Percentiles rank a stretch among this genome's conserved stretches.
These are phyloP conservation scores for Stictonetta naevosa DNA, from an alignment of 2,113 vertebrate species.

Conservation along the genomic window DNA sequence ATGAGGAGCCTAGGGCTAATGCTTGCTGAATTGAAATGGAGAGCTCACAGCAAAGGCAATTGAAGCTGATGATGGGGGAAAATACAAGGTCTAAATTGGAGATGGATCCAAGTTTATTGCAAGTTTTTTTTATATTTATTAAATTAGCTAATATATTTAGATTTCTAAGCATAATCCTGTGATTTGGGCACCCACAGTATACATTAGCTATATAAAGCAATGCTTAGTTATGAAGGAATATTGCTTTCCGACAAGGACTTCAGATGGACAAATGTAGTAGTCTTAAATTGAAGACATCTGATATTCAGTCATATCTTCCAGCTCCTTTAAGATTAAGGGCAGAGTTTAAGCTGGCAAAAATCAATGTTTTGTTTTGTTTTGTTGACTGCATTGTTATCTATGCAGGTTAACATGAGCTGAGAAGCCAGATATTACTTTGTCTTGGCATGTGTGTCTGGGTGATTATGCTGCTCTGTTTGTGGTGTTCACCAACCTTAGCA, in stretches of 20 bases:
- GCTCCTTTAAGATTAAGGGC: background rate
- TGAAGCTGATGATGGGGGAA: slow-evolving; percentile 9
- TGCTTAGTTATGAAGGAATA: background rate
- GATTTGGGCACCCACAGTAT: background rate
- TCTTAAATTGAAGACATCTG: background rate
- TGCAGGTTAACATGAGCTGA: background rate
- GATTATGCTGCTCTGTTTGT: background rate
- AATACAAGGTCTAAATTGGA: slow-evolving; percentile 45
- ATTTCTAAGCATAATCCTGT: background rate
- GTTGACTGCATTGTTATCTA: background rate
- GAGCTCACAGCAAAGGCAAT: slow-evolving; percentile 35
- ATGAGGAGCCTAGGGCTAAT: slow-evolving; percentile 41
- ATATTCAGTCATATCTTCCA: background rate
- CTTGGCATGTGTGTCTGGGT: background rate
- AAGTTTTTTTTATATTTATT: background rate
- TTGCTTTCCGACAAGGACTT: background rate
- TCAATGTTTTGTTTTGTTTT: too few species aligned
- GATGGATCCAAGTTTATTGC: slow-evolving; percentile 52
- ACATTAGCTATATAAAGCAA: background rate
- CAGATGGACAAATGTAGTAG: background rate
- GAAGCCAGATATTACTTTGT: background rate
- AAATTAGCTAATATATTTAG: slow-evolving; percentile 21
- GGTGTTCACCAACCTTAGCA: background rate
- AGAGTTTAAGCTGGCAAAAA: slow-evolving; percentile 11
- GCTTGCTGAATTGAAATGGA: slow-evolving; percentile 18